Conservation (phyloP, 2,888 invertebrate genomes). For the Meteorus colon region DNA sequence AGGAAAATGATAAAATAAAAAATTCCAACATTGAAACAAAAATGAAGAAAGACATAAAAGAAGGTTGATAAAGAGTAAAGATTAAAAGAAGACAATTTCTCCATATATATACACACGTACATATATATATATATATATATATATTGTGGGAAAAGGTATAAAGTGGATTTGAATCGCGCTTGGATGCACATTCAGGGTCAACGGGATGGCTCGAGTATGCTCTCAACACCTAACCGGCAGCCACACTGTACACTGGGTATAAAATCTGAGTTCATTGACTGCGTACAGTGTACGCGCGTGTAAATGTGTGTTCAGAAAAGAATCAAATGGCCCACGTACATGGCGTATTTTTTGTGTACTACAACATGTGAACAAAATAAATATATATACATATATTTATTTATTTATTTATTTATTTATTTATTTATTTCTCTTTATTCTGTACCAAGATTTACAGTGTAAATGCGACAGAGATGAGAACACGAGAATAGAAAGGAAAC, state of each 20-base stretch:
- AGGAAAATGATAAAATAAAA: background rate
- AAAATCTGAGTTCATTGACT: constrained; percentile 65
- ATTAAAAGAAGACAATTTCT: background rate
- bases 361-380: background rate
- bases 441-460: constrained; percentile 19
- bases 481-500: constrained; percentile 34
- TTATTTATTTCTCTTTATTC: background rate
- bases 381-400: background rate
- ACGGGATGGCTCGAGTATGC: background rate
- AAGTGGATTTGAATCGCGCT: constrained; percentile 11
- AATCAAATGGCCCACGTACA: constrained; percentile 2
- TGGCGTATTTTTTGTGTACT: background rate
- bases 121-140: too few relatives aligned
- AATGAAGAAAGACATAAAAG: too few relatives aligned
- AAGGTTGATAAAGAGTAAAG: background rate
- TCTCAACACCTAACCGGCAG: constrained; percentile 2
- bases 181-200: constrained; percentile 27
- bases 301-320: background rate
- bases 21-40: background rate
- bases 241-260: constrained; percentile 20
- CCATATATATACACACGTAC: background rate
- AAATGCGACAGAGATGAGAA: constrained; percentile 30
- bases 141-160: background rate
- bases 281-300: constrained; percentile 38
- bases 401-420: constrained; percentile 24